A percentile compares a stretch with the other conserved stretches of the same genome.
Evolutionary conservation across 2,797 vertebrate species (phyloP).

Genomic region (Selene dorsalis): DNA sequence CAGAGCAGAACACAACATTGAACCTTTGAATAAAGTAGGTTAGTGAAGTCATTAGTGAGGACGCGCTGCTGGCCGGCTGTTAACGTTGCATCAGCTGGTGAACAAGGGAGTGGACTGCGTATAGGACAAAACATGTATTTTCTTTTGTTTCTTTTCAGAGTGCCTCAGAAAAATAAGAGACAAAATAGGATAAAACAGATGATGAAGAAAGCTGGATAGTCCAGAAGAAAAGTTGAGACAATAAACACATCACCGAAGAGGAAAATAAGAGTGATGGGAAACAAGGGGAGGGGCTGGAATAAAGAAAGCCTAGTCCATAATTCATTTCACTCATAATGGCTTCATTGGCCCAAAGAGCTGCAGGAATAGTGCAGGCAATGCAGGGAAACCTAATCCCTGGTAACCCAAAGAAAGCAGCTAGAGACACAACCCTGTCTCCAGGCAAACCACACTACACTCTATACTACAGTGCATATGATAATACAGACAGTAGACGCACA

Average conservation of each 20-base stretch:
- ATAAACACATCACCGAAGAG: conserved; percentile 6
- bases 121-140: not conserved
- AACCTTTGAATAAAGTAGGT: conserved; percentile 25
- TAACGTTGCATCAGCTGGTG: conserved; percentile 34
- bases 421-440: conserved; percentile 77
- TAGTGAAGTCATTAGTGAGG: conserved; percentile 17
- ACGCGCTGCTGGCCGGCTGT: not conserved
- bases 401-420: conserved; percentile 77
- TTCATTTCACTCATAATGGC: conserved; percentile 81
- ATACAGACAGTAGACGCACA: conserved; percentile 46
- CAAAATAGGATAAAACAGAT: not conserved
- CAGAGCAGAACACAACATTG: not conserved
- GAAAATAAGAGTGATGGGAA: conserved; percentile 48
- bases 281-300: conserved; percentile 30
- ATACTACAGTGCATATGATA: conserved; percentile 58
- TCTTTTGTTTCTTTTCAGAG: not conserved
- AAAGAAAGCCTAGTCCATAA: conserved; percentile 76
- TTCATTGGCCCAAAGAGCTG: conserved; percentile 72
- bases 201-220: not conserved
- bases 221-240: conserved; percentile 1
- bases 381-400: conserved; percentile 77
- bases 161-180: not conserved
- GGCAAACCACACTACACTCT: conserved; percentile 62
- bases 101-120: conserved; percentile 26
- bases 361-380: conserved; percentile 60